Evolutionary conservation across 1,140 invertebrate species (phyloP).

Genomic region (Drosophila parabipectinata): DNA sequence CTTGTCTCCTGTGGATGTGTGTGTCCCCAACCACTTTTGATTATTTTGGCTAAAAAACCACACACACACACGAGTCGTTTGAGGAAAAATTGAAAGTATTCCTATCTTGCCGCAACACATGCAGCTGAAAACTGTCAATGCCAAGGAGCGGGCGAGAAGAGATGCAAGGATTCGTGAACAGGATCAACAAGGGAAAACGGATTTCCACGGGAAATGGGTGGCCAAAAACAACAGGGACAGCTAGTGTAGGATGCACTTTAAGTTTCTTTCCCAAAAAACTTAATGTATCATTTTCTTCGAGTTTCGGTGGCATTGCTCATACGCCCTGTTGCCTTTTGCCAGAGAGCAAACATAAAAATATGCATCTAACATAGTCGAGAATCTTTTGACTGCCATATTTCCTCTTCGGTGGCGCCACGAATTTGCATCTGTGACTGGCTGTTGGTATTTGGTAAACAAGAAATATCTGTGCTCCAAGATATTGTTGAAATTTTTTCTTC

Average conservation of each 20-base stretch:
- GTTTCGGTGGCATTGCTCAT: slow-evolving; percentile 10
- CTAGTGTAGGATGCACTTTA: slow-evolving; percentile 21
- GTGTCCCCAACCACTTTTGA: slow-evolving; percentile 60
- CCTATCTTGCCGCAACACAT: slow-evolving; percentile 46
- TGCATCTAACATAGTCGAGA: slow-evolving; percentile 21
- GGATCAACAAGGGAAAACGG: slow-evolving; percentile 14
- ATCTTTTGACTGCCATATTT: slow-evolving; percentile 32
- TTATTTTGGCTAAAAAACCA: slow-evolving; percentile 61
- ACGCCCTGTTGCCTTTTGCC: slow-evolving; percentile 3
- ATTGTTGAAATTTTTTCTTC: slow-evolving; percentile 22
- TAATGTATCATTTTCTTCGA: neutral
- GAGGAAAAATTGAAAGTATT: slow-evolving; percentile 60
- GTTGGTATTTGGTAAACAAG: slow-evolving; percentile 43
- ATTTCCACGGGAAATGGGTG: slow-evolving; percentile 9
- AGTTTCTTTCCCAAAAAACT: slow-evolving; percentile 9
- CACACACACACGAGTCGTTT: slow-evolving; percentile 7
- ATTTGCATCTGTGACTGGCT: slow-evolving; percentile 35
- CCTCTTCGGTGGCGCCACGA: slow-evolving; percentile 18
- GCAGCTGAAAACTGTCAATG: slow-evolving; percentile 56
- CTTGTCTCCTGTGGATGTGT: slow-evolving; percentile 6
- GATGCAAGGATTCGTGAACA: slow-evolving; percentile 15
- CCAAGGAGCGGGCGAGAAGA: slow-evolving; percentile 34
- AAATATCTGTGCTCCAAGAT: slow-evolving; percentile 43
- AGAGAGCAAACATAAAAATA: slow-evolving; percentile 18
- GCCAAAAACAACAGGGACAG: neutral